Base-by-base conservation (phyloP, 2,113 vertebrate genomes). In the Zeus faber region DNA sequence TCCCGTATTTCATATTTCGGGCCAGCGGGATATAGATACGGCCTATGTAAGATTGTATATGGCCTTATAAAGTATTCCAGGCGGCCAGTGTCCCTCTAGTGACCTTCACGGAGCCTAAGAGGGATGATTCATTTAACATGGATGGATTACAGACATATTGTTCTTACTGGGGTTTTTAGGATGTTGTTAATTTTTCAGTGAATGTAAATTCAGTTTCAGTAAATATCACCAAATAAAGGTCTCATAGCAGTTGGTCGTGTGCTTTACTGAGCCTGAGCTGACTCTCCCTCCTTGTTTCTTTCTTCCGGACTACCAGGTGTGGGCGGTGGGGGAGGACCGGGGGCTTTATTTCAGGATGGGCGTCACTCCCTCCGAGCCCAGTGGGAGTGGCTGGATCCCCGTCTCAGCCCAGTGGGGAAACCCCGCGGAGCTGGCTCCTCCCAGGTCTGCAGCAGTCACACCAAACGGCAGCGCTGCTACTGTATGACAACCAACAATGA, bases 261-360 rank as follows among this genome's bases (percentile, higher is more conserved):
- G 23, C 6, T 2, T 13, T 2, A 35, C 13, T 7, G 13, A 39
- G 24, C 0, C 1, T 17, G 33, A 14, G 24, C 33, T 29, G 1
- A 3, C 25, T 6, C 13, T 22, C 43, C 20, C 18, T 17, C 18
- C 8, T n/a, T 39, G 20, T n/a, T 39, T 9, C 2, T 23, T 1
- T 39, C 8, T 50, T 1, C 33, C 2, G 20, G 13, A 39, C 13
- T 49, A 44, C 33, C 74, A 98, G 97, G 94, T 99, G 33, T 99
- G 95, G 95, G 96, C 91, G 1, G 88, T 99, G 0, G 74, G 92
- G 0, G 92, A 97, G 52, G 94, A 98, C 75, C 90, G 94, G 16
- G 84, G 90, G 0, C 62, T 98, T 55, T 97, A 97, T 79, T 98
- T 98, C 62, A 92, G 97, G 9, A 93, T 96, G 60, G 95, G 95